Evolutionary conservation across 2,888 invertebrate species (phyloP), one percentile per base, ranked within the genome.

Genomic region (Geophilus truncorum): DNA sequence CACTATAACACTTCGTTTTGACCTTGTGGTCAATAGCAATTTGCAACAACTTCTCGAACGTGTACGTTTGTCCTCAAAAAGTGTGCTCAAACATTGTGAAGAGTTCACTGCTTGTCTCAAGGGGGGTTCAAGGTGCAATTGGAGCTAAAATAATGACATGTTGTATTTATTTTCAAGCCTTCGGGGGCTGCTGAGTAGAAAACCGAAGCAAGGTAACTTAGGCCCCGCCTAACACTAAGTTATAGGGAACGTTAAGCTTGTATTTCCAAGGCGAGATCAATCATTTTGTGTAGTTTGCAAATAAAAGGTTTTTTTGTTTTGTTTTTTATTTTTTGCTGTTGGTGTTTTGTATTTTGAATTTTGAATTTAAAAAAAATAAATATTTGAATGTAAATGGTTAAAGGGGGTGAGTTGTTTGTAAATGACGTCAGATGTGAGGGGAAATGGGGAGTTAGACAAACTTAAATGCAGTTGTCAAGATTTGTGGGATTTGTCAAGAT

Each of bases 121-220:
- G 62, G 62, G 57, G 57, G 62, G 62, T 62, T 62, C 62, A 62
- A 62, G 62, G 62, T 62, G 62, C 62, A 62, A 62, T 62, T 62
- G 62, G 25, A 62, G 62, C 62, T 62, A 45, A 45, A 45, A 45
- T 62, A 62, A 62, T 62, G 62, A 62, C 62, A 28, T 62, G 62
- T 62, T 62, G 62, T 62, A 62, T 62, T 62, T 62, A 62, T 62
- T 62, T 62, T 62, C 62, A 62, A 62, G 62, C 62, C 62, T 62
- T 62, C 25, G 28, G 28, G 62, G 62, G 62, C 23, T 28, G 15
- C 62, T 25, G 28, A 25, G 62, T 62, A 28, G 62, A 62, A 28
- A 62, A 62, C 62, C 62, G 15, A 62, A 62, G 25, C 62, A 62
- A 62, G 62, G 62, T 25, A 62, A 62, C 28, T 23, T 62, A 62